phyloP scores from a whole-genome alignment of 2,113 vertebrate species.

The Oncorhynchus gorbuscha region DNA sequence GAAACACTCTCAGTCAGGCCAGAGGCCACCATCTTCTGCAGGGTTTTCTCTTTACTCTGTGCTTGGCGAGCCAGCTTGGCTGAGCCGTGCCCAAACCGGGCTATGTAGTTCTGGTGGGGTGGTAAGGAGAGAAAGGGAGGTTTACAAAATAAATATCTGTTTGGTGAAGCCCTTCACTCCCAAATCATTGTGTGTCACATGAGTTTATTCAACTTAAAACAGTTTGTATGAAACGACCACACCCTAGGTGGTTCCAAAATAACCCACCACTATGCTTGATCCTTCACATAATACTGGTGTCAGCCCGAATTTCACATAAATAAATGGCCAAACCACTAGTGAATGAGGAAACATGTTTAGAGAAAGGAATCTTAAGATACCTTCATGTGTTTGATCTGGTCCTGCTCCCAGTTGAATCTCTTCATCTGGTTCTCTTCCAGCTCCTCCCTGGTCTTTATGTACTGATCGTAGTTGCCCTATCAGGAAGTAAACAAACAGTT shows the following conservation, averaged over 20 bases:
- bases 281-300: too few relatives aligned
- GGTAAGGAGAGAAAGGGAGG: too few relatives aligned
- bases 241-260: too few relatives aligned
- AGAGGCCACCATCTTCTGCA: slow-evolving; percentile 98
- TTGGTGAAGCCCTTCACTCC: too few relatives aligned
- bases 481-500: neutral
- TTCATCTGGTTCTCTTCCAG: slow-evolving; percentile 92
- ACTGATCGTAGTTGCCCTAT: slow-evolving; percentile 89
- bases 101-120: slow-evolving; percentile 89
- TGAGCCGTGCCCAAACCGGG: slow-evolving; percentile 95
- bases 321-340: too few relatives aligned
- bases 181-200: too few relatives aligned
- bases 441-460: slow-evolving; percentile 86
- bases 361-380: slow-evolving; percentile 44
- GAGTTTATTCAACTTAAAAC: too few relatives aligned
- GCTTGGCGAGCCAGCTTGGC: slow-evolving; percentile 96
- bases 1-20: slow-evolving; percentile 93
- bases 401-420: slow-evolving; percentile 88
- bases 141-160: too few relatives aligned
- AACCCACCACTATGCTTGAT: too few relatives aligned
- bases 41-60: slow-evolving; percentile 98
- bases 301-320: too few relatives aligned
- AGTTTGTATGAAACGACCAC: too few relatives aligned
- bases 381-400: slow-evolving; percentile 90
- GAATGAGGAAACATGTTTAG: too few relatives aligned